Conservation (phyloP, 2,797 vertebrate species). For the Esox lucius region DNA sequence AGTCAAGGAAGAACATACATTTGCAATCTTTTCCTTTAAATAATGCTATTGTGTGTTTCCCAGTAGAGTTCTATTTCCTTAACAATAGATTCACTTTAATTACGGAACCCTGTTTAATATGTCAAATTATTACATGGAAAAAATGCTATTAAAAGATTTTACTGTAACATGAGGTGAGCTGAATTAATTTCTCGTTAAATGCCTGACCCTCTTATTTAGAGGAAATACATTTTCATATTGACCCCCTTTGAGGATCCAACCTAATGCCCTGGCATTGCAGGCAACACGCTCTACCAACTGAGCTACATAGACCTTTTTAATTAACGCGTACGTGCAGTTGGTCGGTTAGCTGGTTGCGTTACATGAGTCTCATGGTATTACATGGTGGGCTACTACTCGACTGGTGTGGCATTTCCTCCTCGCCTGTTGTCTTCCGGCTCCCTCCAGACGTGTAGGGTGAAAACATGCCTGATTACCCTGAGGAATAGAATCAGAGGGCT, state of each 20-base stretch:
- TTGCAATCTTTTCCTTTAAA: conserved; percentile 25
- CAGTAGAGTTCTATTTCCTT: conserved; percentile 54
- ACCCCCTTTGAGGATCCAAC: too few relatives aligned
- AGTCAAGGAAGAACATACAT: conserved; percentile 47
- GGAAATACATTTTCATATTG: too few relatives aligned
- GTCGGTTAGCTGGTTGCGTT: conserved; percentile 8
- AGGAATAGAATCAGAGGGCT: conserved; percentile 74
- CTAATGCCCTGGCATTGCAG: too few relatives aligned
- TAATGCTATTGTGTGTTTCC: conserved; percentile 51
- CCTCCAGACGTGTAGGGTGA: conserved; percentile 60
- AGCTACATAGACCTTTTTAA: too few relatives aligned
- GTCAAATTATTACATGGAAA: conserved; percentile 43
- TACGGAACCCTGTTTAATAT: conserved; percentile 62
- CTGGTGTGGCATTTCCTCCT: conserved; percentile 31
- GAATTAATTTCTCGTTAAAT: conserved; percentile 33
- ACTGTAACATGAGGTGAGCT: conserved; percentile 41
- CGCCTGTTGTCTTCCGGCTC: conserved; percentile 23
- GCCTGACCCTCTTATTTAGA: too few relatives aligned
- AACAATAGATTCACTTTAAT: conserved; percentile 35
- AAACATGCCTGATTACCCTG: conserved; percentile 77
- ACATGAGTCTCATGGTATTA: conserved; percentile 26
- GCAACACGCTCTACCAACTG: too few relatives aligned
- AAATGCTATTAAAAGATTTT: conserved; percentile 58
- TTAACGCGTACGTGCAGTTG: conserved; percentile 18
- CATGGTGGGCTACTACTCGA: conserved; percentile 41